A percentile compares a stretch with the other conserved stretches of the same genome.
phyloP scores from a whole-genome alignment of 2,888 invertebrate species.

The Argyresthia goedartella region DNA sequence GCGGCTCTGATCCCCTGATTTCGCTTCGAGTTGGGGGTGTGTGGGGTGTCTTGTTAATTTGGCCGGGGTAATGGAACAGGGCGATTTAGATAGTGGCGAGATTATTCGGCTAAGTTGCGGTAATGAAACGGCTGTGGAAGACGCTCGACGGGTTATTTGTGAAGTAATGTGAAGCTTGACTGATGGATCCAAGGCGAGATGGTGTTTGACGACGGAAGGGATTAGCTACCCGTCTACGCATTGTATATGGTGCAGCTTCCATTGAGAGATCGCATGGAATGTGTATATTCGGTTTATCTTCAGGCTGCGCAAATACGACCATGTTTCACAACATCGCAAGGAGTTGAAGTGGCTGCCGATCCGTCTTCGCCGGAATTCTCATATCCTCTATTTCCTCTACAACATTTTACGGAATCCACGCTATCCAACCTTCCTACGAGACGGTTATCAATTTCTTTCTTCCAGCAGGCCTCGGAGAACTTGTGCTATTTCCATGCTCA shows the following conservation, averaged over 20 bases:
- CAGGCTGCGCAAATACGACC: no score
- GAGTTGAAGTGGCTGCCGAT: no score
- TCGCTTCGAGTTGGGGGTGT: not conserved
- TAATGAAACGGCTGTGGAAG: not conserved
- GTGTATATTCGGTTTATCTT: no score
- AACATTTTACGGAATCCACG: no score
- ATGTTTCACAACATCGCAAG: no score
- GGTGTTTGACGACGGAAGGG: not conserved
- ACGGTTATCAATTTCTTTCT: no score
- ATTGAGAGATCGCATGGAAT: not conserved
- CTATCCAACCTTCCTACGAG: no score
- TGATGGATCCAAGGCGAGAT: not conserved
- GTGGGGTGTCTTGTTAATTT: not conserved
- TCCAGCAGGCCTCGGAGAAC: no score
- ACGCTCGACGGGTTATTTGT: not conserved
- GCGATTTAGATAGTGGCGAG: constrained; percentile 6
- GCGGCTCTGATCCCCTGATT: not conserved
- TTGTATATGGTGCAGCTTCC: not conserved
- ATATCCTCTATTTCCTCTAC: no score
- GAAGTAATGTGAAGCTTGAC: not conserved
- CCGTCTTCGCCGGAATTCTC: no score
- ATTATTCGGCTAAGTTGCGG: constrained; percentile 1
- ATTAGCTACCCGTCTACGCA: not conserved
- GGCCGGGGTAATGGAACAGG: constrained; percentile 5
- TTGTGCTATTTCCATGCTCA: no score